A percentile compares a stretch with the other conserved stretches of the same genome.
These are phyloP conservation scores for Thaumetopoea pityocampa DNA, from an alignment of 1,140 invertebrate genomes.

Conservation along the genomic window DNA sequence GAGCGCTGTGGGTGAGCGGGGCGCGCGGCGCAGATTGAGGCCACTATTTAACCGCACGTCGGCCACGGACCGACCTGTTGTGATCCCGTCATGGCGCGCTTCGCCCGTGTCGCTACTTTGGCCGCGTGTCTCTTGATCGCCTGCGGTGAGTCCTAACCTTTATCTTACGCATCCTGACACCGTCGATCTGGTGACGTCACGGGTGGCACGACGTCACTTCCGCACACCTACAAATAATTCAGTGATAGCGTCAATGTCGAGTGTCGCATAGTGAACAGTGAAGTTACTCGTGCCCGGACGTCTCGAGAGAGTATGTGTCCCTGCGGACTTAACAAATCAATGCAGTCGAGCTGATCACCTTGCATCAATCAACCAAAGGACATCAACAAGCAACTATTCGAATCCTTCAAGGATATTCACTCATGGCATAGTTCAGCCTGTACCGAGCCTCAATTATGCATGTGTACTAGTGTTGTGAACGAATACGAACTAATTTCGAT, in stretches of 20 bases:
- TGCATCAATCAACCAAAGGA: conserved; percentile 58
- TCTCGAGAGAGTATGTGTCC: conserved; percentile 59
- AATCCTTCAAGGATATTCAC: conserved; percentile 61
- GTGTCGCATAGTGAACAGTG: conserved; percentile 65
- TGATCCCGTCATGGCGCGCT: conserved; percentile 78
- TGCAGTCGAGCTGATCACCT: conserved; percentile 50
- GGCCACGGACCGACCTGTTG: conserved; percentile 76
- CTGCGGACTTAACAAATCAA: conserved; percentile 43
- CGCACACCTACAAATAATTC: conserved; percentile 41
- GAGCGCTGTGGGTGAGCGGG: conserved; percentile 61
- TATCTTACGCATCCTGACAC: conserved; percentile 63
- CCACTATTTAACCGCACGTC: conserved; percentile 73
- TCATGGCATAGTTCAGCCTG: conserved; percentile 35
- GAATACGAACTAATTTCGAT: conserved; percentile 11
- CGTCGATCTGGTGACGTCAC: conserved; percentile 64
- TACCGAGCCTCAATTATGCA: conserved; percentile 35
- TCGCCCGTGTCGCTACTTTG: conserved; percentile 74
- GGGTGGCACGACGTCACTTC: conserved; percentile 42
- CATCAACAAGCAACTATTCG: conserved; percentile 39
- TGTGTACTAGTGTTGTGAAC: conserved; percentile 37
- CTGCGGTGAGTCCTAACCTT: conserved; percentile 75
- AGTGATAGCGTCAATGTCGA: conserved; percentile 56
- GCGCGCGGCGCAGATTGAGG: conserved; percentile 73
- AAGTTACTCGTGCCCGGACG: conserved; percentile 45
- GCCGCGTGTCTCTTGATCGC: conserved; percentile 74